Evolutionary conservation across 2,797 vertebrate genomes (phyloP).

Genomic region (Schizothorax lantsangensis): DNA sequence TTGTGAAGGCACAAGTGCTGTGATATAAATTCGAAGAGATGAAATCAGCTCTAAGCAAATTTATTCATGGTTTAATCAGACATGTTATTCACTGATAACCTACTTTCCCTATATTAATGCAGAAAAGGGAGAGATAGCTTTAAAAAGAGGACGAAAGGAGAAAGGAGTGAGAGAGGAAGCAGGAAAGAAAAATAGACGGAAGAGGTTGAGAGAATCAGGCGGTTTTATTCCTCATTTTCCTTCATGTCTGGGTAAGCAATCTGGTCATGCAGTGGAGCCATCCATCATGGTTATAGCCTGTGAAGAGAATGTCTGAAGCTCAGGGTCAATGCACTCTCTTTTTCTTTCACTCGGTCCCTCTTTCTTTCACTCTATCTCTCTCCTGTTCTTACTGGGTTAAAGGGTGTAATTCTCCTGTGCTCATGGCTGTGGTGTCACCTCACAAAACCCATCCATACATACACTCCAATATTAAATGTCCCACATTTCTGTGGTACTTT

Average conservation of each 20-base stretch:
- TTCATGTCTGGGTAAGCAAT: conserved; percentile 79
- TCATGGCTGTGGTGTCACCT: conserved; percentile 61
- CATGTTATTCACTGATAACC: conserved; percentile 51
- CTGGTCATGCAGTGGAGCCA: conserved; percentile 70
- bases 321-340: conserved; percentile 62
- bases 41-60: conserved; percentile 48
- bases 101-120: conserved; percentile 45
- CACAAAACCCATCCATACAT: conserved; percentile 3
- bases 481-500: conserved; percentile 3
- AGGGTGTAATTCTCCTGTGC: conserved; percentile 63
- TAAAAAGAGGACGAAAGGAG: conserved; percentile 31
- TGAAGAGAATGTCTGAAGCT: conserved; percentile 68
- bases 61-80: conserved; percentile 58
- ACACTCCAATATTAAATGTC: neutral
- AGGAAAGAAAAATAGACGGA: conserved; percentile 44
- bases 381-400: conserved; percentile 31
- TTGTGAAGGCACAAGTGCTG: conserved; percentile 19
- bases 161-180: conserved; percentile 33
- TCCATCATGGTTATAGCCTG: conserved; percentile 76
- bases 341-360: conserved; percentile 34
- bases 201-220: conserved; percentile 61
- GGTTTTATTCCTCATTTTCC: conserved; percentile 74
- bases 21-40: conserved; percentile 33
- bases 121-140: conserved; percentile 34
- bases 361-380: conserved; percentile 10